Conservation (phyloP, 2,888 invertebrate species). For the Spatulosminthurus flaviceps region DNA sequence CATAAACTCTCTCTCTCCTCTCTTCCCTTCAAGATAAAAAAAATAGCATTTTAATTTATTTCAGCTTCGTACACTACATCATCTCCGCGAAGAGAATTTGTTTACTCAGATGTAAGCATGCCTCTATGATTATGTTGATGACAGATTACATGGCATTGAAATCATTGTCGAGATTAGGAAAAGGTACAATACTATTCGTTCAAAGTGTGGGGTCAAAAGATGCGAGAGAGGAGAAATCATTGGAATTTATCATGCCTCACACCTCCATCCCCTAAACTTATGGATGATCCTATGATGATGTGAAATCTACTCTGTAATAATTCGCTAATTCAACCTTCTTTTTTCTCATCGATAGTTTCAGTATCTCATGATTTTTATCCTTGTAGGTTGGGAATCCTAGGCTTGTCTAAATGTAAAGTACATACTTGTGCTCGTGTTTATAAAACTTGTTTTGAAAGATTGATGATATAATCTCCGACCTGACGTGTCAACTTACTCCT, state of each 20-base stretch:
- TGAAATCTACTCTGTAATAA: too few relatives aligned
- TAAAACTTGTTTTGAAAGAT: background rate
- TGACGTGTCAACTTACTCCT: background rate
- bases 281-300: background rate
- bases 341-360: background rate
- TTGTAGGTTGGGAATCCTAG: background rate
- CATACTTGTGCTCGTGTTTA: background rate
- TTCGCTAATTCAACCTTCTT: background rate
- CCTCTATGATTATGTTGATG: background rate
- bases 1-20: conserved; percentile 36
- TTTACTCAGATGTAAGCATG: conserved; percentile 20
- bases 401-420: too few relatives aligned
- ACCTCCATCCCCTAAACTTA: background rate
- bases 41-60: background rate
- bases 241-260: background rate
- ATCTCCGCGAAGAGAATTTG: conserved; percentile 19
- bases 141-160: conserved; percentile 10
- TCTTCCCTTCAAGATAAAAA: conserved; percentile 36
- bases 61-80: conserved; percentile 18
- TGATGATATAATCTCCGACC: background rate
- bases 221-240: background rate
- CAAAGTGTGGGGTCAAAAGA: background rate
- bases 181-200: background rate
- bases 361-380: conserved; percentile 12
- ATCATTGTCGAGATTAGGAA: background rate